Percentiles rank a stretch among this genome's conserved stretches.
These are phyloP conservation scores for Dicycla oo DNA, from an alignment of 2,888 invertebrate genomes.

Conservation along the genomic window DNA sequence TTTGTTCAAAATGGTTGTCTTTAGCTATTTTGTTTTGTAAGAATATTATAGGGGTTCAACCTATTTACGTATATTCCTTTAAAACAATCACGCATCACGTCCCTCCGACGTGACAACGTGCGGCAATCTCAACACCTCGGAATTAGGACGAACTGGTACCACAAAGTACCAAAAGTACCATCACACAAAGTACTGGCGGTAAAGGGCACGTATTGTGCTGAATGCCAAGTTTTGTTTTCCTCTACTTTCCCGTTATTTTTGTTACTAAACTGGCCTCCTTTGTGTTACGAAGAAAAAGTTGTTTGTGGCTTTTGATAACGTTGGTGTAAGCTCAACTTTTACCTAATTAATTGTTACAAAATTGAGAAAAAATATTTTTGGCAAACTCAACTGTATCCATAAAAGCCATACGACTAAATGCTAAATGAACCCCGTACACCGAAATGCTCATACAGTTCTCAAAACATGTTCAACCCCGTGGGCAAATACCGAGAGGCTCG, in stretches of 20 bases:
- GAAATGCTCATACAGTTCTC: not conserved
- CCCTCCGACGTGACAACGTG: slow-evolving; percentile 27
- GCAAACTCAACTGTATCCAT: not conserved
- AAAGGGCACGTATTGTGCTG: slow-evolving; percentile 30
- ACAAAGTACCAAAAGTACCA: slow-evolving; percentile 1
- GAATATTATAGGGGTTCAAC: too few species aligned
- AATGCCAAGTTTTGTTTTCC: slow-evolving; percentile 47
- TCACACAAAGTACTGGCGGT: not conserved
- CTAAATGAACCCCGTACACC: not conserved
- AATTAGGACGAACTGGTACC: slow-evolving; percentile 20
- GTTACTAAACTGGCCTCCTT: slow-evolving; percentile 17
- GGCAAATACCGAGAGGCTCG: slow-evolving; percentile 17
- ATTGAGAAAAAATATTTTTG: not conserved
- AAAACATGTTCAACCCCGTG: slow-evolving; percentile 13
- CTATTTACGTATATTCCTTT: too few species aligned
- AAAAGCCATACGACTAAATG: not conserved
- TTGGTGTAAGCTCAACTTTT: not conserved
- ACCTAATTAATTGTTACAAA: not conserved
- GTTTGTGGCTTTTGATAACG: slow-evolving; percentile 13
- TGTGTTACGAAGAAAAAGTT: slow-evolving; percentile 17
- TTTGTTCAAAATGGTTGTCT: too few species aligned
- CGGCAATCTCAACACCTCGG: slow-evolving; percentile 19
- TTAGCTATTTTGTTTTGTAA: too few species aligned
- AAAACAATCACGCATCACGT: slow-evolving; percentile 15
- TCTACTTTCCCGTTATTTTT: slow-evolving; percentile 30